Conservation (phyloP, 2,797 vertebrate species). For the Spinus olivaceus region DNA sequence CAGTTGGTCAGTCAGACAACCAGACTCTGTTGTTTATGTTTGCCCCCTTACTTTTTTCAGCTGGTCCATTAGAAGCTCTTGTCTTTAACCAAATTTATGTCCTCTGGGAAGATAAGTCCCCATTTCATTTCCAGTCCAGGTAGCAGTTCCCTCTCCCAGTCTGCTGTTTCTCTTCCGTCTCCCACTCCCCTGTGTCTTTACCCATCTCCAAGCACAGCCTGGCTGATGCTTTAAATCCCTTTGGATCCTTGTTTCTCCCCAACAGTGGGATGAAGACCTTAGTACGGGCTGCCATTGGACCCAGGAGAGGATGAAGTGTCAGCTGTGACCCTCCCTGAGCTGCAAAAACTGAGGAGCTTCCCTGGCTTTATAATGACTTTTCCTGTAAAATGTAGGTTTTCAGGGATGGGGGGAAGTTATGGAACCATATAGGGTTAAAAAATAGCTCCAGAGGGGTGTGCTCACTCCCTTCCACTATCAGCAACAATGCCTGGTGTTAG, state of each 20-base stretch:
- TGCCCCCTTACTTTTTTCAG: not conserved
- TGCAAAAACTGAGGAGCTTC: not conserved
- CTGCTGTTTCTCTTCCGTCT: not conserved
- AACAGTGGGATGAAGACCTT: not conserved
- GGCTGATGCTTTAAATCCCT: not conserved
- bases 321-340: not conserved
- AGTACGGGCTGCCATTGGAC: not conserved
- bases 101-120: not conserved
- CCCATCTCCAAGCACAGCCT: not conserved
- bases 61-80: not conserved
- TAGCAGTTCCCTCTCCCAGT: not conserved
- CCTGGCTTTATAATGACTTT: not conserved
- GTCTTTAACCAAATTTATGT: not conserved
- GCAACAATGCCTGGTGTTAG: not conserved
- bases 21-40: not conserved
- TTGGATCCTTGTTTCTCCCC: not conserved
- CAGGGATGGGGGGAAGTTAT: rapidly evolving
- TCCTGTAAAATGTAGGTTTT: not conserved
- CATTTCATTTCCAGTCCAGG: not conserved
- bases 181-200: not conserved
- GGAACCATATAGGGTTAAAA: not conserved
- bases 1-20: not conserved
- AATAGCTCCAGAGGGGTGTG: not conserved
- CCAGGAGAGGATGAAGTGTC: not conserved
- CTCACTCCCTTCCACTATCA: not conserved